phyloP scores from a whole-genome alignment of 2,113 vertebrate species.

The Cheilinus undulatus region DNA sequence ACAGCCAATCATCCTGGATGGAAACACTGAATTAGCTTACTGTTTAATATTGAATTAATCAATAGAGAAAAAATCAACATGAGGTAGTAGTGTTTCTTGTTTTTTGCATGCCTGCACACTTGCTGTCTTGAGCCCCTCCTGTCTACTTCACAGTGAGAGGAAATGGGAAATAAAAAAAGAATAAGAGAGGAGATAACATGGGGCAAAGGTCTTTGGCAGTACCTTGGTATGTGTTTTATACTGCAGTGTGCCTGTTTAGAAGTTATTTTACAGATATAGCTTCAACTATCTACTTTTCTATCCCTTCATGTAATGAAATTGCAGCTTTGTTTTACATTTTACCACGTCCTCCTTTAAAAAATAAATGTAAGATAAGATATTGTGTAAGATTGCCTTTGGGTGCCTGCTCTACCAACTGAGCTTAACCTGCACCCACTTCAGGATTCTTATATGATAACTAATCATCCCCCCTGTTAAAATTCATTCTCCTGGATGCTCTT shows the following conservation, averaged over 20 bases:
- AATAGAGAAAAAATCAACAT: background rate
- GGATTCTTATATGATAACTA: too few species aligned
- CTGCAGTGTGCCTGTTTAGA: background rate
- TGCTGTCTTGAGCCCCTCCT: background rate
- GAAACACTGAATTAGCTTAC: background rate
- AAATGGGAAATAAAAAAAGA: conserved; percentile 20
- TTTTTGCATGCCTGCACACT: background rate
- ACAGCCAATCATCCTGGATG: background rate
- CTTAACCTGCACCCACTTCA: too few species aligned
- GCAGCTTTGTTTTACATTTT: background rate
- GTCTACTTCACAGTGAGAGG: background rate
- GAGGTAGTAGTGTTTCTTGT: background rate
- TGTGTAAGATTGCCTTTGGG: too few species aligned
- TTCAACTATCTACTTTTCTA: background rate
- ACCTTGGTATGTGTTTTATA: background rate
- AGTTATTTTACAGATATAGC: background rate
- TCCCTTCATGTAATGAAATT: background rate
- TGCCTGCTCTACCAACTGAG: too few species aligned
- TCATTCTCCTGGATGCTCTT: too few species aligned
- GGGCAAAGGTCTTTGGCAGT: background rate
- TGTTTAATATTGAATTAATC: conserved; percentile 10
- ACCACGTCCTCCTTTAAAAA: too few species aligned
- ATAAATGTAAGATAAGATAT: too few species aligned
- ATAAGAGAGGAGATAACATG: background rate
- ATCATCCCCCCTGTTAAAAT: too few species aligned